A percentile compares a stretch with the other conserved stretches of the same genome.
These are phyloP conservation scores for Bufo gargarizans DNA, from an alignment of 2,113 vertebrate genomes.

Conservation along the genomic window DNA sequence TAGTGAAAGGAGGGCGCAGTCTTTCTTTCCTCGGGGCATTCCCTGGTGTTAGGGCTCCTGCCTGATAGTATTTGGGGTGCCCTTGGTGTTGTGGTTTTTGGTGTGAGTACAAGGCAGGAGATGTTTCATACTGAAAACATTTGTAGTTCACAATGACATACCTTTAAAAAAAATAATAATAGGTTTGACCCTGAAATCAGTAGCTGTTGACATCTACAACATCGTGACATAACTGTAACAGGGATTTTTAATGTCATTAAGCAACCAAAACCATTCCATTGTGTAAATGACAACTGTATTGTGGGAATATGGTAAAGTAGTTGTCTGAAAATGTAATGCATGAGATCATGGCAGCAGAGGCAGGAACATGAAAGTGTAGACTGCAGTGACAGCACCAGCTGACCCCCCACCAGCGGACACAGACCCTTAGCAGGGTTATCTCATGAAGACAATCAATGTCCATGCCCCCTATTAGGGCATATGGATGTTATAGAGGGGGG, in stretches of 20 bases:
- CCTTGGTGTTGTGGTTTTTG: too few relatives aligned
- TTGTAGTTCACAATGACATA: neutral
- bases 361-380: neutral
- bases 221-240: neutral
- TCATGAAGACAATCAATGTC: too few relatives aligned
- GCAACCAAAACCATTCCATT: neutral
- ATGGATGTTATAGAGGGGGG: too few relatives aligned
- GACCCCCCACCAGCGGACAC: neutral
- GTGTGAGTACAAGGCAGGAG: too few relatives aligned
- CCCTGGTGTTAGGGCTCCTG: too few relatives aligned
- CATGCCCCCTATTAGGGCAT: too few relatives aligned
- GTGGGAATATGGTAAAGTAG: neutral
- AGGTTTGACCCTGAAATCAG: neutral
- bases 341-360: neutral
- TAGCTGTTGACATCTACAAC: neutral
- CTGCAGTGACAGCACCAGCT: slow-evolving; percentile 23
- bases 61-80: too few relatives aligned
- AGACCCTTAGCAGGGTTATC: neutral
- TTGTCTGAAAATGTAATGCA: neutral
- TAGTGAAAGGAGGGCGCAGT: too few relatives aligned
- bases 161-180: neutral
- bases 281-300: neutral
- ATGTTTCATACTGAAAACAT: neutral
- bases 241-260: neutral
- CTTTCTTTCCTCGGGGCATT: too few relatives aligned